These are phyloP conservation scores for Butorides virescens DNA, from an alignment of 2,113 vertebrate genomes.

Conservation along the genomic window DNA sequence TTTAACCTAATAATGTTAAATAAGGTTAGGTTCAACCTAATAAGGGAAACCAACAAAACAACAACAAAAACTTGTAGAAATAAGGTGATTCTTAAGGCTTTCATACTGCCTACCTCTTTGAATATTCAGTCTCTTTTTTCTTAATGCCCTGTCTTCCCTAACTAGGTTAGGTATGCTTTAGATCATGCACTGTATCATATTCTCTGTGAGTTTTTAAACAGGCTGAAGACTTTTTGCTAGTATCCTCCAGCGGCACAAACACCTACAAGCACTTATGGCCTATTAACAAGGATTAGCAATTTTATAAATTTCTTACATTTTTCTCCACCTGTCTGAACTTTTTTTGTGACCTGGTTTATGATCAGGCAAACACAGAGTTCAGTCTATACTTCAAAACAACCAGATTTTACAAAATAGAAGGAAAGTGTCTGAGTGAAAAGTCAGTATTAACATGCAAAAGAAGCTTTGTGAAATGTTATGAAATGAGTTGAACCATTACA, in stretches of 20 bases:
- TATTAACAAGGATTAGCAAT: neutral
- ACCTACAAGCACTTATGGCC: neutral
- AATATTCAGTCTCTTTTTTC: neutral
- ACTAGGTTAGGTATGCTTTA: neutral
- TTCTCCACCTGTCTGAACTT: neutral
- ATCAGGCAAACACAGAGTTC: neutral
- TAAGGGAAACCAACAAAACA: neutral
- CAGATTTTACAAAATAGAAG: neutral
- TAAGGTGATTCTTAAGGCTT: neutral
- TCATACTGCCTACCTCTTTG: neutral
- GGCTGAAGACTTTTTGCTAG: neutral
- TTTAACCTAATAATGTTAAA: neutral
- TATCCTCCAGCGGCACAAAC: neutral
- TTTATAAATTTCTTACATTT: neutral
- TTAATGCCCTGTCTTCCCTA: neutral
- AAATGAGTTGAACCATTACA: neutral
- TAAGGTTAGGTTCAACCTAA: neutral
- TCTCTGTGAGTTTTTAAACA: neutral
- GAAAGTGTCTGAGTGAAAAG: neutral
- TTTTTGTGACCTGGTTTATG: neutral
- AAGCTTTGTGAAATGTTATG: neutral
- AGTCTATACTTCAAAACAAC: neutral
- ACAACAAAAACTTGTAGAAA: neutral
- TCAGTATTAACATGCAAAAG: neutral
- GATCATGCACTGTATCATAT: neutral